Evolutionary conservation across 2,113 vertebrate genomes (phyloP).

Genomic region (Hypocryptadius cinnamomeus): DNA sequence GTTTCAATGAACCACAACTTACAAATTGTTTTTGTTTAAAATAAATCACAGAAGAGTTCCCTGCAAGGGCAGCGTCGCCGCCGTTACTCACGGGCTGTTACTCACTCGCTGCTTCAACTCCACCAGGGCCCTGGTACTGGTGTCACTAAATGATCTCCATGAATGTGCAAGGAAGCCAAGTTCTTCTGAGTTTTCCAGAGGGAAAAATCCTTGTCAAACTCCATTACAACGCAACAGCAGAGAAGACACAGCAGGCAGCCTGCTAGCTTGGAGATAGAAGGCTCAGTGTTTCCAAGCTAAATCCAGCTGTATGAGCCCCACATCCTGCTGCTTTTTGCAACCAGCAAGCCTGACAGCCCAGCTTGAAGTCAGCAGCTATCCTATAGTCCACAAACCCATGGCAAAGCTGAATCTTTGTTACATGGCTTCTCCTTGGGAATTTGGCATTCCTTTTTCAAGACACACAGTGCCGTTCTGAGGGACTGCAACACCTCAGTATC

Average conservation of each 20-base stretch:
- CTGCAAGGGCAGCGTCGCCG: rapidly evolving
- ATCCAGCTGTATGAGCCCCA: neutral
- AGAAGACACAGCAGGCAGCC: neutral
- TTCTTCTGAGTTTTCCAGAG: neutral
- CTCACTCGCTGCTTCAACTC: neutral
- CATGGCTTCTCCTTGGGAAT: neutral
- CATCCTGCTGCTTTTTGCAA: neutral
- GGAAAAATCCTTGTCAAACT: constrained; percentile 37
- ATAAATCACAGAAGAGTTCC: neutral
- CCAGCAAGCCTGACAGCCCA: neutral
- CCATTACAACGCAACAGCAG: neutral
- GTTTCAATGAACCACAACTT: neutral
- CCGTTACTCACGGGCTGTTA: neutral
- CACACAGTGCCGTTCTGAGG: neutral
- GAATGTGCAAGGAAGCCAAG: neutral
- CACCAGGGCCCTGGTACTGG: neutral
- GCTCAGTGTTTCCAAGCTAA: neutral
- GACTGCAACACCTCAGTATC: neutral
- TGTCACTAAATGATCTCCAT: neutral
- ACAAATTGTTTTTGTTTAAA: neutral
- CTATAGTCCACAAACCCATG: neutral
- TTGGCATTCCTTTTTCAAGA: neutral
- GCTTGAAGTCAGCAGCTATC: neutral
- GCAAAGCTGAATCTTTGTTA: neutral
- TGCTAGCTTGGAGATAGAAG: neutral